phyloP scores from a whole-genome alignment of 2,113 vertebrate genomes.

The Lota lota region DNA sequence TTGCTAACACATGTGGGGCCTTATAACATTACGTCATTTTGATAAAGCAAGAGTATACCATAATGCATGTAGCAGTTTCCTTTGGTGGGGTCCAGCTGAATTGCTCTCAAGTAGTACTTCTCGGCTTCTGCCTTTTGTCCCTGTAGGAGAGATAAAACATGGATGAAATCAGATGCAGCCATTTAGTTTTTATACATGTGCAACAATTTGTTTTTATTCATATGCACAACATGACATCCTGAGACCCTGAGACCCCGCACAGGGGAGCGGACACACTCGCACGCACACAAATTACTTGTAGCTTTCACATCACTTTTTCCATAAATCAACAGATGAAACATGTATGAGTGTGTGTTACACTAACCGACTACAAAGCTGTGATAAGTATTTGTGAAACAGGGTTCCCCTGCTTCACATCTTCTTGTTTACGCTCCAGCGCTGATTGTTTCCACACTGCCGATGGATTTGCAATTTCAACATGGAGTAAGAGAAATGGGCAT shows the following conservation, averaged over 20 bases:
- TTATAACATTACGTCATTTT: too few relatives aligned
- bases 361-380: constrained; percentile 12
- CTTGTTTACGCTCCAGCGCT: constrained; percentile 39
- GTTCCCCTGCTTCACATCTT: constrained; percentile 21
- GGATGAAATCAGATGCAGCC: neutral
- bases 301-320: neutral
- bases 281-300: neutral
- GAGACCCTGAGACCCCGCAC: too few relatives aligned
- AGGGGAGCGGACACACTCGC: neutral
- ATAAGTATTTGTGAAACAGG: constrained; percentile 8
- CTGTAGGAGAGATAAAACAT: constrained; percentile 63
- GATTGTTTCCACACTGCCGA: constrained; percentile 55
- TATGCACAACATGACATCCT: too few relatives aligned
- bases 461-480: constrained; percentile 30
- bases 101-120: constrained; percentile 88
- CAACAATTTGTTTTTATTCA: neutral
- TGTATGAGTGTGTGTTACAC: constrained; percentile 9
- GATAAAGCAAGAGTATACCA: constrained; percentile 74
- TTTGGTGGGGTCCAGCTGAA: constrained; percentile 90
- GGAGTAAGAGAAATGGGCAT: constrained; percentile 33
- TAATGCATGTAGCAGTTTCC: constrained; percentile 99
- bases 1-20: too few relatives aligned
- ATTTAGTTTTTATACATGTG: neutral
- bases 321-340: constrained; percentile 14
- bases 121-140: constrained; percentile 90